Base-by-base conservation (phyloP, 2,113 vertebrate genomes). In the Ailurus styani region DNA sequence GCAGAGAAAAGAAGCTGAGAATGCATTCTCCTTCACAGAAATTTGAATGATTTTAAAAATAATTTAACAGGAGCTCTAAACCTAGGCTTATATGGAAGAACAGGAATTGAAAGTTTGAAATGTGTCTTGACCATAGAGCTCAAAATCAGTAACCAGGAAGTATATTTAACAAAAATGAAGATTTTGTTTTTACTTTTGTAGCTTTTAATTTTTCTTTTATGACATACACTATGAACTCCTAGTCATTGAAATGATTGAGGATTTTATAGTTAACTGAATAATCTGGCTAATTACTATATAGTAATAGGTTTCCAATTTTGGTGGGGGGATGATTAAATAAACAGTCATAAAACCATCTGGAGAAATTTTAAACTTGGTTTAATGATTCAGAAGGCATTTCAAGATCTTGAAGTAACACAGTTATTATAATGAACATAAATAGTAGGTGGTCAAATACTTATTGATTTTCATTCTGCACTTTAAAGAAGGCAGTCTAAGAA, bases 291-390 rank as follows among this genome's bases (percentile, higher is more conserved):
- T 64, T 57, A 82, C 4, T 78, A 14, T 81, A 37, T 6, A 90
- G 45, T 77, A 82, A 52, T 85, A 62, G n/a, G 13, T 82, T 95
- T 93, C 79, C 47, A 72, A 52, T 52, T 91, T 97, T 91, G 72
- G 88, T 91, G 88, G 64, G 72, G 82, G 88, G 45, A 75, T 95
- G n/a, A 90, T 90, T 47, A 94, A 88, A 94, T 93, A 87, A 94
- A 72, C 29, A 89, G 52, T 90, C 40, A 90, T 83, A 87, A 96
- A 94, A 34, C 40, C 45, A 90, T 87, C 57, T 84, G 73, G 84
- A 93, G 40, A 97, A 70, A 94, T 60, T 94, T 92, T 83, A 79
- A 94, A 77, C 34, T 81, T 96, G 31, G 31, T 85, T 88, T 88
- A 84, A 62, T 93, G 87, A 93, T 95, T 96, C 25, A 82, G 79